phyloP scores from a whole-genome alignment of 2,797 vertebrate genomes.

The Syncerus caffer region DNA sequence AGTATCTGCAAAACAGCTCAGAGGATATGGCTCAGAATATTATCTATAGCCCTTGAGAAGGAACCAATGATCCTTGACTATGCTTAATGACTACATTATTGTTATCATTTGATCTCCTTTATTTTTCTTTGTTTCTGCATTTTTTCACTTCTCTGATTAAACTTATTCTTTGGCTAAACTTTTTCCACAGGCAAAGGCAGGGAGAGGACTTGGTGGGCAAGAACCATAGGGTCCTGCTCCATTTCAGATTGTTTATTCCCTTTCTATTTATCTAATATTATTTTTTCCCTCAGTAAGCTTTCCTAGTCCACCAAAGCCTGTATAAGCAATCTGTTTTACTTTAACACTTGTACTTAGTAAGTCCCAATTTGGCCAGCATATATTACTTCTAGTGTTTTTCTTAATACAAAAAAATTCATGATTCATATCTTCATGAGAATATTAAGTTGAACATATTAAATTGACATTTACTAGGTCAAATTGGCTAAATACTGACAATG shows the following conservation, averaged over 20 bases:
- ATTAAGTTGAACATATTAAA: background rate
- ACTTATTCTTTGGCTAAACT: too few species aligned
- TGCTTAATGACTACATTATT: too few species aligned
- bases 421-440: background rate
- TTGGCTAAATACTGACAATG: background rate
- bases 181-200: too few species aligned
- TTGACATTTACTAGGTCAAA: background rate
- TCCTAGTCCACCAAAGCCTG: background rate
- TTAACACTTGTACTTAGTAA: background rate
- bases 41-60: too few species aligned
- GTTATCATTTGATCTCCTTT: too few species aligned
- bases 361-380: background rate
- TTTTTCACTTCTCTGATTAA: too few species aligned
- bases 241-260: background rate
- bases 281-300: background rate
- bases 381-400: background rate
- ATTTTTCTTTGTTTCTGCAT: too few species aligned
- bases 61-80: too few species aligned
- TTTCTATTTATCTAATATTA: background rate
- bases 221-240: too few species aligned
- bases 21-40: too few species aligned
- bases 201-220: too few species aligned
- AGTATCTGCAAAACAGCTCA: too few species aligned
- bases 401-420: background rate
- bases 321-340: background rate